Percentiles rank a stretch among this genome's conserved stretches.
These are phyloP conservation scores for Bicyclus anynana DNA, from an alignment of 1,140 invertebrate species.

Conservation along the genomic window DNA sequence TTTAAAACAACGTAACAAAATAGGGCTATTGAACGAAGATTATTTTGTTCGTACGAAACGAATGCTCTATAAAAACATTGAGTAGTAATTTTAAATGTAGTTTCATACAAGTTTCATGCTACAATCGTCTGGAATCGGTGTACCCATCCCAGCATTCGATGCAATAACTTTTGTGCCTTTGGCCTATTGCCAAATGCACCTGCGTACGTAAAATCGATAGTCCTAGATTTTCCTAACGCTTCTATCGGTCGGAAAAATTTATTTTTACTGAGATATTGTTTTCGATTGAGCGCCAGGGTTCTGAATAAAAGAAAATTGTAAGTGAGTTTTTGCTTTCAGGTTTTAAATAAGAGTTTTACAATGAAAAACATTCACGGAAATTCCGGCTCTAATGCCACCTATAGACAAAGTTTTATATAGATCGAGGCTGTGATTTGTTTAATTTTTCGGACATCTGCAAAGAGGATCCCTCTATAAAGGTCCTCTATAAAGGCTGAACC, in stretches of 20 bases:
- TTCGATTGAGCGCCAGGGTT: not conserved
- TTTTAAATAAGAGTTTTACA: too few relatives aligned
- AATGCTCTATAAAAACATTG: not conserved
- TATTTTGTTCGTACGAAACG: not conserved
- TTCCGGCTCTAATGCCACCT: too few relatives aligned
- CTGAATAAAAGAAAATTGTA: not conserved
- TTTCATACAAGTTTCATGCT: not conserved
- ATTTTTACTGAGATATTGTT: not conserved
- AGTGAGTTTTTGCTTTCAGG: too few relatives aligned
- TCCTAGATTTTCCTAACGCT: not conserved
- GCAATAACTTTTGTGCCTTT: constrained; percentile 51
- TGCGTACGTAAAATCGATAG: not conserved
- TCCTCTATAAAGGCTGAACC: too few relatives aligned
- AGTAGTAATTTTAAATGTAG: not conserved
- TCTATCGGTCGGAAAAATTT: not conserved
- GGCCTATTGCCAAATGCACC: not conserved
- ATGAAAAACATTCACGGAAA: too few relatives aligned
- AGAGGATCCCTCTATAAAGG: too few relatives aligned
- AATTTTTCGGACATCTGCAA: too few relatives aligned
- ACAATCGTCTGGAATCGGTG: not conserved
- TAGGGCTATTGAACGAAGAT: too few relatives aligned
- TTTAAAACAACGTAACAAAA: too few relatives aligned
- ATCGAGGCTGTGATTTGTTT: too few relatives aligned
- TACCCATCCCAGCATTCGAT: constrained; percentile 31
- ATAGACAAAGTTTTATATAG: too few relatives aligned